Evolutionary conservation across 2,113 vertebrate genomes (phyloP), one percentile per base, ranked within the genome.

Genomic region (Aspidoscelis tigris): DNA sequence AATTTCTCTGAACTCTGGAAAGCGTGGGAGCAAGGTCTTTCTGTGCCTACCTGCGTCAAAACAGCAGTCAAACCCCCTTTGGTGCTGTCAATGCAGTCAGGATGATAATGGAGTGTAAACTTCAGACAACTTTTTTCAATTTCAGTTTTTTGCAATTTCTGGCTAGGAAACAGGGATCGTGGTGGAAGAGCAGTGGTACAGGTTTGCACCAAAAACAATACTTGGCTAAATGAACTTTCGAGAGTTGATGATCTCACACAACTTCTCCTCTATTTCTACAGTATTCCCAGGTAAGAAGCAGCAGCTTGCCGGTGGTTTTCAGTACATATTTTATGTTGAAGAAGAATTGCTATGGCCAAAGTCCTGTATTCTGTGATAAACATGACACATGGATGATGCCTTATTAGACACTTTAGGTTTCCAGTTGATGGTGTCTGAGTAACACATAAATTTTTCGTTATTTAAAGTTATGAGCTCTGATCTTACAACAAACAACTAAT

Each of bases 101-200:
- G 61, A 26, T 43, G 24, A 64, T 47, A 21, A 44, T 22, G 50
- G 58, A 11, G 22, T 24, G 20, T 61, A 1, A 21, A 21, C 64
- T 64, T 9, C 8, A 81, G 9, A 44, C 24, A 65, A 69, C 68
- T 53, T 26, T 12, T 75, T 53, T 33, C 33, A 33, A 33, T 33
- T 39, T 79, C 7, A 50, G 84, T 77, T 75, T 21, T 84, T 82
- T 88, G 86, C 47, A 12, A 68, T 84, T 18, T 85, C 85, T 90
- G 86, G 18, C 3, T 93, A 97, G 97, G 97, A 90, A 97, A 92
- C 90, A 82, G 94, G 88, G 97, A 97, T 89, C 95, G 96, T 75
- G 85, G 92, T 83, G 97, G 97, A 84, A 94, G 96, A 87, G 90
- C 94, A 0, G 94, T 97, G 80, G 91, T 97, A 76, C 97, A 97